These are phyloP conservation scores for Montifringilla adamsi DNA, from an alignment of 2,113 vertebrate genomes.

Conservation along the genomic window DNA sequence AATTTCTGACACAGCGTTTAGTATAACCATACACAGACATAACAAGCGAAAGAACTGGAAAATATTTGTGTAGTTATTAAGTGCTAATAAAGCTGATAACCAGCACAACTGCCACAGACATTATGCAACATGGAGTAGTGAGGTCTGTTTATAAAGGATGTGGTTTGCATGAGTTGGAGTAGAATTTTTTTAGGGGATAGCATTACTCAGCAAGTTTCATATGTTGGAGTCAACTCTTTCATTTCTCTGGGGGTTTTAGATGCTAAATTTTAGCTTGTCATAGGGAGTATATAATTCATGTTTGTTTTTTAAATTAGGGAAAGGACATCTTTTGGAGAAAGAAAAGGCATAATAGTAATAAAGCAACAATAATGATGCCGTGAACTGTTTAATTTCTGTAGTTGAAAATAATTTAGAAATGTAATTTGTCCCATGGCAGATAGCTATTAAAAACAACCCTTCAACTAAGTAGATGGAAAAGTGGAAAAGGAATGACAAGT, in stretches of 20 bases:
- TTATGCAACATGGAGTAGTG: conserved; percentile 9
- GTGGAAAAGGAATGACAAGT: not conserved
- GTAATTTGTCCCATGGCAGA: not conserved
- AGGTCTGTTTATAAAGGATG: conserved; percentile 27
- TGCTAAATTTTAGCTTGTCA: not conserved
- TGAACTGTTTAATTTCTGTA: not conserved
- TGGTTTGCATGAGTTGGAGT: not conserved
- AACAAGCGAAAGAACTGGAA: conserved; percentile 30
- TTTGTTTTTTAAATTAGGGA: not conserved
- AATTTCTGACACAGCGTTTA: conserved; percentile 21
- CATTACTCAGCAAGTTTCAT: conserved; percentile 50
- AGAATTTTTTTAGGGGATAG: not conserved
- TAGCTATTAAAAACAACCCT: not conserved
- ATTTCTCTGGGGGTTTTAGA: not conserved
- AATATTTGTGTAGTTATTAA: conserved; percentile 3
- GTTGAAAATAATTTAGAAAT: not conserved
- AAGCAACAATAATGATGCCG: not conserved
- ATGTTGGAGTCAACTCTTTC: not conserved
- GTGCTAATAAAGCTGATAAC: not conserved
- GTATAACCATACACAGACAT: conserved; percentile 26
- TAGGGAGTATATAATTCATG: not conserved
- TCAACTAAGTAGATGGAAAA: not conserved
- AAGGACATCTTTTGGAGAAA: not conserved
- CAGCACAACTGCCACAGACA: not conserved
- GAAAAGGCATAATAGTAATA: not conserved